Base-by-base conservation (phyloP, 1,140 invertebrate species). In the Drosophila lacertosa region DNA sequence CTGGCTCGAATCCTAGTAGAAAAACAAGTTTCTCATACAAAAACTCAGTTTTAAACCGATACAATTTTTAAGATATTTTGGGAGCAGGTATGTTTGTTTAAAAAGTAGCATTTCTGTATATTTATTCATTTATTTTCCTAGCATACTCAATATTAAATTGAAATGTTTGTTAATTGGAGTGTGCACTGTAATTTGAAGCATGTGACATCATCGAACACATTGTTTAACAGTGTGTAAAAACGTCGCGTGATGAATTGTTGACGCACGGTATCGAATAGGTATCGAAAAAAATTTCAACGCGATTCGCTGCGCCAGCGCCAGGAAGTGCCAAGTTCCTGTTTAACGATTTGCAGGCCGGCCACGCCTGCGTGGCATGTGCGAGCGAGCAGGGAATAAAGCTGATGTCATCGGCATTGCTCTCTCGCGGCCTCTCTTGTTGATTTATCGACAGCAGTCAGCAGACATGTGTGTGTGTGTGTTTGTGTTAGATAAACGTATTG, bases 151-250 rank as follows among this genome's bases (percentile, higher is more conserved):
- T 4, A 22, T 22, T 29, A 29, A 29, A 5, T 5, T 29, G 26
- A 29, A 29, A 29, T 29, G 29, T 50, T 40, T 26, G 45, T 55
- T n/a, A n/a, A 9, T 24, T 39, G 2, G 11, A 22, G 33, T 40
- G 33, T 22, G 5, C 33, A 66, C 16, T 47, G 44, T 79, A 62
- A 64, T 64, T 70, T 81, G 53, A 68, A 74, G 70, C 81, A 86
- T 88, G 82, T 86, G 81, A 86, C 81, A 86, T 86, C 81, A 84
- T 77, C 80, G 26, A 5, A 6, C 2, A 29, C 26, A 68, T 40
- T n/a, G n/a, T n/a, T n/a, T 48, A 58, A 9, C 7, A 62, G 40
- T 20, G 22, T 54, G 22, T 4, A 29, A 7, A 5, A 9, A 13
- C 58, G 63, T 86, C 68, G 76, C 81, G 73, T 88, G 81, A 88